Conservation (phyloP, 2,888 invertebrate genomes). For the Idaea straminata region DNA sequence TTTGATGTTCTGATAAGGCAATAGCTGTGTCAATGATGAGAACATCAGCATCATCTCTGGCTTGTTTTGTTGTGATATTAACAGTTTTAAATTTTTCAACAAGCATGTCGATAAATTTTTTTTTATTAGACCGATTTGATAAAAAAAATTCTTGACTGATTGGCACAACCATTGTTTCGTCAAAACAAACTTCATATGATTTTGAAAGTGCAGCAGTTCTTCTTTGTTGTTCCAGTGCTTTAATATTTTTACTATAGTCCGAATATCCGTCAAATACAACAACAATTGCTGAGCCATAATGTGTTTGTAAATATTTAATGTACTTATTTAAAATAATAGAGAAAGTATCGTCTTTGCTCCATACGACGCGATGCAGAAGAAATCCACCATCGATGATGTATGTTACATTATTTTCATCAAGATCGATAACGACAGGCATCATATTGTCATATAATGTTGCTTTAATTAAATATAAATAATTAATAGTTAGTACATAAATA, state of each 20-base stretch:
- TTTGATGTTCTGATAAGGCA: constrained; percentile 30
- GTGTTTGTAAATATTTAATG: constrained; percentile 30
- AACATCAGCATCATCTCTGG: constrained; percentile 49
- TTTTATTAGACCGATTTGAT: constrained; percentile 30
- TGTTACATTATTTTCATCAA: constrained; percentile 28
- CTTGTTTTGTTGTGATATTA: constrained; percentile 47
- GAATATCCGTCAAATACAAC: constrained; percentile 46
- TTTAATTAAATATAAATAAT: too few relatives aligned
- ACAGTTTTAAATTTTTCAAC: constrained; percentile 42
- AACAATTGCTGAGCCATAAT: constrained; percentile 35
- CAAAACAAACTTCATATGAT: constrained; percentile 47
- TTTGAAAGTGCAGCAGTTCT: constrained; percentile 47
- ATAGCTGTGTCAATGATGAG: constrained; percentile 48
- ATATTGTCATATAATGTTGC: constrained; percentile 32
- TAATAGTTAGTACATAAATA: too few relatives aligned
- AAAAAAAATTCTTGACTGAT: constrained; percentile 13
- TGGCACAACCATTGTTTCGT: constrained; percentile 36
- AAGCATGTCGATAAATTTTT: constrained; percentile 38
- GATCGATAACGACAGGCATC: constrained; percentile 20
- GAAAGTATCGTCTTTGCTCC: constrained; percentile 34
- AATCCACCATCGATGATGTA: constrained; percentile 31
- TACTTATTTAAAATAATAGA: constrained; percentile 25
- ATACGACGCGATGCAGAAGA: constrained; percentile 38
- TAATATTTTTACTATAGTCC: constrained; percentile 37
- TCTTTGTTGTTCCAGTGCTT: constrained; percentile 25